Conservation (phyloP, 2,888 invertebrate genomes). For the Drosophila austrosaltans region DNA sequence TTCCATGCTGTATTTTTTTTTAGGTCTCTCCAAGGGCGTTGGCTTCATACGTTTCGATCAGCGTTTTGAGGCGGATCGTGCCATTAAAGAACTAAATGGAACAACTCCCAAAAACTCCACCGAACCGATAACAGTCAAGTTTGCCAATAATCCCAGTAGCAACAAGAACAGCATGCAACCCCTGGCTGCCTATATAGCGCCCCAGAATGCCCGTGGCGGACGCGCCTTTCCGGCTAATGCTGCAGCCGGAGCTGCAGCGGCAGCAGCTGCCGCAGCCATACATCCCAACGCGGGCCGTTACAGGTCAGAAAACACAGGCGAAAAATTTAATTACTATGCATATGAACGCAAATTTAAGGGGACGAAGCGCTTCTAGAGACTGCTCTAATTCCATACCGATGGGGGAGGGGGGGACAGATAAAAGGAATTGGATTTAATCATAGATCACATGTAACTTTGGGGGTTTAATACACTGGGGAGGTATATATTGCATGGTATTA, state of each 20-base stretch:
- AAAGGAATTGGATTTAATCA: background rate
- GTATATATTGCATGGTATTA: background rate
- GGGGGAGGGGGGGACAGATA: background rate
- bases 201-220: constrained; percentile 87
- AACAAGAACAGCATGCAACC: constrained; percentile 92
- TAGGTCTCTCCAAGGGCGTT: constrained; percentile 96
- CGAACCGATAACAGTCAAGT: constrained; percentile 97
- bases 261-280: constrained; percentile 83
- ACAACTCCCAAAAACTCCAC: constrained; percentile 94
- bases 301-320: constrained; percentile 68
- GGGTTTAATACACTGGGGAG: background rate
- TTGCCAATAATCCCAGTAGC: constrained; percentile 96
- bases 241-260: constrained; percentile 81
- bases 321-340: background rate
- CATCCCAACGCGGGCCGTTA: constrained; percentile 83
- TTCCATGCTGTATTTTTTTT: constrained; percentile 3
- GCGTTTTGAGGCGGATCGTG: constrained; percentile 94
- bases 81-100: constrained; percentile 95
- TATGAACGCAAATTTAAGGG: background rate
- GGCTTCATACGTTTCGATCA: constrained; percentile 98
- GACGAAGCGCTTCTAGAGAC: background rate
- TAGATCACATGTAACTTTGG: too few relatives aligned
- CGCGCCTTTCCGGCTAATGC: constrained; percentile 92
- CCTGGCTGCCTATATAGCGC: constrained; percentile 91
- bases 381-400: background rate